These are phyloP conservation scores for Coryphaenoides rupestris DNA, from an alignment of 2,113 vertebrate species.

Conservation along the genomic window DNA sequence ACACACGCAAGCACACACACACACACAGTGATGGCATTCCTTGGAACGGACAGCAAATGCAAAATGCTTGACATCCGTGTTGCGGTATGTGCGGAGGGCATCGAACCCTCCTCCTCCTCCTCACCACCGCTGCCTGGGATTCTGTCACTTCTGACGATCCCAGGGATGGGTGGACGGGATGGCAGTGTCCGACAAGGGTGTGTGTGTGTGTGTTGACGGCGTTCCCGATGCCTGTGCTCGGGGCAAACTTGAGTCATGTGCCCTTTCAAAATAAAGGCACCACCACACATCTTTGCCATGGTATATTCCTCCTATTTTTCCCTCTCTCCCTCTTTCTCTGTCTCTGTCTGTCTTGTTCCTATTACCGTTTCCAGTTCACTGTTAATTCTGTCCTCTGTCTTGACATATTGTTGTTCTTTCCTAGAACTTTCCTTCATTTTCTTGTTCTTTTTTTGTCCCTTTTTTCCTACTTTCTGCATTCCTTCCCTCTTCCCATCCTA, in stretches of 20 bases:
- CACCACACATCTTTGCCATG: conserved; percentile 31
- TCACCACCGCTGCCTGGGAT: conserved; percentile 28
- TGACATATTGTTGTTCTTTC: conserved; percentile 34
- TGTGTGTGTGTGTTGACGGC: conserved; percentile 15
- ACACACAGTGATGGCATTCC: conserved; percentile 22
- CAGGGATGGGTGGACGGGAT: conserved; percentile 37
- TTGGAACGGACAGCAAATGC: conserved; percentile 5
- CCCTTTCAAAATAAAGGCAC: conserved; percentile 38
- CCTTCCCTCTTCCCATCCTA: conserved; percentile 73
- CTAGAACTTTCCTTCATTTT: conserved; percentile 22
- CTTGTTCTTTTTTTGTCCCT: conserved; percentile 71
- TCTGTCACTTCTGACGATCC: conserved; percentile 24
- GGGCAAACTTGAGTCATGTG: conserved; percentile 60
- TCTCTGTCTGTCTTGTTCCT: conserved; percentile 46
- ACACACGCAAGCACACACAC: too few species aligned
- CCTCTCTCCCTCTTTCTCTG: conserved; percentile 10
- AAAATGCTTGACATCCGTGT: not conserved
- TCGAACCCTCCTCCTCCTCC: not conserved
- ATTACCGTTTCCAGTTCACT: conserved; percentile 54
- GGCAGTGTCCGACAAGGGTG: conserved; percentile 31
- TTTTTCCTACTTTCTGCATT: conserved; percentile 58
- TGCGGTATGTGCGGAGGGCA: conserved; percentile 30
- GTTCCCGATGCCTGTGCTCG: conserved; percentile 21
- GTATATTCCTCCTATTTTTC: conserved; percentile 32
- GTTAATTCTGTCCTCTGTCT: conserved; percentile 52